Evolutionary conservation across 2,113 vertebrate species (phyloP), one percentile per base, ranked within the genome.

Genomic region (Pterocles orientalis): DNA sequence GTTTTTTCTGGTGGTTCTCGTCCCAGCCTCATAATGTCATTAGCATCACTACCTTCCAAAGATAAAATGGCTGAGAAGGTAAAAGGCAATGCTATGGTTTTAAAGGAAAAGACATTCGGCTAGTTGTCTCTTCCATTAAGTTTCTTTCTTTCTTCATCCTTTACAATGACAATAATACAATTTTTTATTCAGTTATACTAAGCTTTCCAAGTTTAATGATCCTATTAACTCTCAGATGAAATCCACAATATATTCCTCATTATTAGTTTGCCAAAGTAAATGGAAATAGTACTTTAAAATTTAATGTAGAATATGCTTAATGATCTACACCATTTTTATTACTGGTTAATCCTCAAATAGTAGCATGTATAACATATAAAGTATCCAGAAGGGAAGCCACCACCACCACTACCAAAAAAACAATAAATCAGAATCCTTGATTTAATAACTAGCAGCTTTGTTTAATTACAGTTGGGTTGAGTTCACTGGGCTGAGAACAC

Each of bases 261-360:
- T 86, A 86, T 88, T 96, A 82, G 56, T 93, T 94, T 95, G 86
- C 83, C 88, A 95, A 92, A 94, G 69, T 73, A 94, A 94, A 94
- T 95, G 80, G 88, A 93, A 94, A 90, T 86, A 92, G 80, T 73
- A 66, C 17, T 96, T 97, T 58, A 92, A 93, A 96, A 83, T 93
- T 88, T 91, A 92, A 88, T 93, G 56, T 36, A 47, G 41, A 28
- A 7, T 50, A 83, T 78, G 51, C 58, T 95, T 78, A 94, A 90
- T 86, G 41, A 43, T 86, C 90, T 86, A 81, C 68, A 86, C 69
- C 9, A 66, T 81, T 90, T 82, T 81, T 91, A 73, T 81, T 83
- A 86, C 68, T 92, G 80, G 54, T 83, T 96, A 83, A 93, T 96
- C 72, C 51, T 92, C 62, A 88, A 62, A 75, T 54, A 92, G 65